These are phyloP conservation scores for Drosophila lini DNA, from an alignment of 1,140 invertebrate species.

Conservation along the genomic window DNA sequence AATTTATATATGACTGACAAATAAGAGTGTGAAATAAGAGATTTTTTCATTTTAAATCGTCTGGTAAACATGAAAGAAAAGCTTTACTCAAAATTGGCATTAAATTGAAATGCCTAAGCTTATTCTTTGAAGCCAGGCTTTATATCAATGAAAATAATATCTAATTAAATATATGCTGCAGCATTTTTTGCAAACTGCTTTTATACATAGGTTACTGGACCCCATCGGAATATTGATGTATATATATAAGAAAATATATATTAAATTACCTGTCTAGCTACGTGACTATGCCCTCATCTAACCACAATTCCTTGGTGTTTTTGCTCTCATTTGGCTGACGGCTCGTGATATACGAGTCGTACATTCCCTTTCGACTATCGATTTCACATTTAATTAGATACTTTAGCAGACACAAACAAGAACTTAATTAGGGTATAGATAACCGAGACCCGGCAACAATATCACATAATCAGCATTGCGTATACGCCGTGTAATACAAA, in stretches of 20 bases:
- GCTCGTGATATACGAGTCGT: slow-evolving; percentile 26
- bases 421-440: slow-evolving; percentile 49
- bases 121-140: neutral
- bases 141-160: too few relatives aligned
- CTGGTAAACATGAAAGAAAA: neutral
- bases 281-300: slow-evolving; percentile 2
- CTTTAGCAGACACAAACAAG: slow-evolving; percentile 18
- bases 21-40: too few relatives aligned
- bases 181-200: too few relatives aligned
- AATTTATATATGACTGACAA: too few relatives aligned
- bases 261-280: slow-evolving; percentile 2
- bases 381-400: slow-evolving; percentile 70
- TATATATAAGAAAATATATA: neutral
- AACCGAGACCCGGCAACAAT: slow-evolving; percentile 34
- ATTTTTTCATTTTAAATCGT: too few relatives aligned
- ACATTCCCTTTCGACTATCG: slow-evolving; percentile 31
- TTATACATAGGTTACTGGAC: neutral
- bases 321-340: slow-evolving; percentile 5
- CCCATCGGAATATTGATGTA: neutral
- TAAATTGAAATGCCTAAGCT: neutral
- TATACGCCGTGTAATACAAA: neutral
- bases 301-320: slow-evolving; percentile 10
- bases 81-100: neutral
- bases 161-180: too few relatives aligned
- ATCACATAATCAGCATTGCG: slow-evolving; percentile 36